These are phyloP conservation scores for Acronicta psi DNA, from an alignment of 2,888 invertebrate genomes.

Conservation along the genomic window DNA sequence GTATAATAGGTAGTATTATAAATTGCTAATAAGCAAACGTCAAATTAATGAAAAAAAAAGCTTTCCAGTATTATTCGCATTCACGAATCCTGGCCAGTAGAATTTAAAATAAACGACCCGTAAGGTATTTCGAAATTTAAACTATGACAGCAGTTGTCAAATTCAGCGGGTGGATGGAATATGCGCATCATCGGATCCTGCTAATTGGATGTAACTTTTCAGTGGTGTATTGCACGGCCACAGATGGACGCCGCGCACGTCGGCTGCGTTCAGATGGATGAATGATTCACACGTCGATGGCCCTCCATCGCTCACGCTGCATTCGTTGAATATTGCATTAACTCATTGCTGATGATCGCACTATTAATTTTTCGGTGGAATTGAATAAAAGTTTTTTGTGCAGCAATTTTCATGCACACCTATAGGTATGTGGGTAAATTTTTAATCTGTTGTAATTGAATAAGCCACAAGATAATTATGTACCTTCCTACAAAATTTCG, in stretches of 20 bases:
- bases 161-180: slow-evolving; percentile 71
- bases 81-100: slow-evolving; percentile 5
- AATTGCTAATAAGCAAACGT: slow-evolving; percentile 27
- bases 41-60: slow-evolving; percentile 27
- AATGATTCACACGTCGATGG: slow-evolving; percentile 68
- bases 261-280: slow-evolving; percentile 53
- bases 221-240: slow-evolving; percentile 65
- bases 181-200: slow-evolving; percentile 79
- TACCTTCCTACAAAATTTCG: no score
- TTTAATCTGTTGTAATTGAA: no score
- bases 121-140: slow-evolving; percentile 46
- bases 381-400: slow-evolving; percentile 16
- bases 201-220: slow-evolving; percentile 86
- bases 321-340: slow-evolving; percentile 68
- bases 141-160: slow-evolving; percentile 76
- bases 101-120: slow-evolving; percentile 24
- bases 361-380: slow-evolving; percentile 52
- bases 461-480: no score
- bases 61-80: neutral
- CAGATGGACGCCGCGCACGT: slow-evolving; percentile 56
- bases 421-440: neutral
- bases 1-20: no score
- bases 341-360: slow-evolving; percentile 55
- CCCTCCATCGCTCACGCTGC: slow-evolving; percentile 61
- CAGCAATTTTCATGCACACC: slow-evolving; percentile 15